These are phyloP conservation scores for Hoplostethus mediterraneus DNA, from an alignment of 2,797 vertebrate species.

Conservation along the genomic window DNA sequence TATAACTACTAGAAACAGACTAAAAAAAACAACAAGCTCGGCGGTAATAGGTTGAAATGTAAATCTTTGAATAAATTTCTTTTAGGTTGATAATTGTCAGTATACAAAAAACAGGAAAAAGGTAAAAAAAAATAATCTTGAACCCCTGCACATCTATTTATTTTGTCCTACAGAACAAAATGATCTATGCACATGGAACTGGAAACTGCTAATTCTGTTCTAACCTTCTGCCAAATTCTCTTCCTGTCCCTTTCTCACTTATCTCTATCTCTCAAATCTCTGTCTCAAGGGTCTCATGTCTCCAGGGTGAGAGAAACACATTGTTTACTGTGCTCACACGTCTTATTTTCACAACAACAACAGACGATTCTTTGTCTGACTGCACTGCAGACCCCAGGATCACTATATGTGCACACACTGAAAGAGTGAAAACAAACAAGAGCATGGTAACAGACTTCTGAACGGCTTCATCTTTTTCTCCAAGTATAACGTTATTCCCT, in stretches of 20 bases:
- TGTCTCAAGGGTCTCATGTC: no score
- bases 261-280: no score
- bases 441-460: neutral
- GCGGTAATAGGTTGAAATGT: neutral
- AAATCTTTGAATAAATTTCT: neutral
- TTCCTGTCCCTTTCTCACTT: neutral
- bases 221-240: neutral
- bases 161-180: no score
- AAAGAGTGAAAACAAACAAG: neutral
- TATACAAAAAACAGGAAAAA: neutral
- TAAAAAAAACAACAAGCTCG: neutral
- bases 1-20: neutral
- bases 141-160: no score
- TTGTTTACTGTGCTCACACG: no score
- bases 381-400: neutral
- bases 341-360: slow-evolving; percentile 9
- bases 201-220: neutral
- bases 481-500: slow-evolving; percentile 10
- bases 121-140: no score
- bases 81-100: neutral
- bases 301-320: no score
- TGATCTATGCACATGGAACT: no score
- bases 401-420: neutral
- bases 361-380: neutral
- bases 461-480: neutral